Conservation (phyloP, 1,140 invertebrate species). For the Listronotus bonariensis region DNA sequence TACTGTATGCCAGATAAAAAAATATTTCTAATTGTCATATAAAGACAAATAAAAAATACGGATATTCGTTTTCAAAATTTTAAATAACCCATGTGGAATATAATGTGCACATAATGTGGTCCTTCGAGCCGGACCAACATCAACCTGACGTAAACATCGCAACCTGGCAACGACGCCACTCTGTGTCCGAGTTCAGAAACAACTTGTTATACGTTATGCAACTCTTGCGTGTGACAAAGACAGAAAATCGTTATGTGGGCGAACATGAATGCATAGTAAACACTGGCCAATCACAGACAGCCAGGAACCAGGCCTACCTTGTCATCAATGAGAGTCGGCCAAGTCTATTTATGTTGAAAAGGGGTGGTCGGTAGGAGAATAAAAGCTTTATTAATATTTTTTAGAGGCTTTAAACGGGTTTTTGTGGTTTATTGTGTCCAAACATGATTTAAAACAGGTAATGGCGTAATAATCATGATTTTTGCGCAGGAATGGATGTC, state of each 20-base stretch:
- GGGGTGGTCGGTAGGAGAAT: constrained; percentile 18
- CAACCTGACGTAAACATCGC: constrained; percentile 22
- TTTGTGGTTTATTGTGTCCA: not conserved
- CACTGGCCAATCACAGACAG: constrained; percentile 52
- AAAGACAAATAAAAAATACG: too few relatives aligned
- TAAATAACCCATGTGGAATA: too few relatives aligned
- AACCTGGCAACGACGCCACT: constrained; percentile 8
- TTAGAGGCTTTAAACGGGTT: not conserved
- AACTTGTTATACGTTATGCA: constrained; percentile 43
- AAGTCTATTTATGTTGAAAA: constrained; percentile 43
- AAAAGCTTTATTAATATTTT: not conserved
- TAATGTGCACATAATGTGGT: not conserved
- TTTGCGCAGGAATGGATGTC: not conserved
- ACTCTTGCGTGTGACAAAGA: constrained; percentile 43
- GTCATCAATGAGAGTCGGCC: constrained; percentile 57
- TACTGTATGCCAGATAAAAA: too few relatives aligned
- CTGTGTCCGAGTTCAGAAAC: constrained; percentile 17
- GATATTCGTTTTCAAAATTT: too few relatives aligned
- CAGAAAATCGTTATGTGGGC: constrained; percentile 43
- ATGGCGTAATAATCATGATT: not conserved
- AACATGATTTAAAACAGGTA: not conserved
- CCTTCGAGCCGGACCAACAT: constrained; percentile 17
- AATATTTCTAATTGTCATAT: too few relatives aligned
- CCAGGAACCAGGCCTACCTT: constrained; percentile 54
- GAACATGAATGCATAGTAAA: constrained; percentile 50